Evolutionary conservation across 2,113 vertebrate genomes (phyloP).

Genomic region (Rhipidura dahli): DNA sequence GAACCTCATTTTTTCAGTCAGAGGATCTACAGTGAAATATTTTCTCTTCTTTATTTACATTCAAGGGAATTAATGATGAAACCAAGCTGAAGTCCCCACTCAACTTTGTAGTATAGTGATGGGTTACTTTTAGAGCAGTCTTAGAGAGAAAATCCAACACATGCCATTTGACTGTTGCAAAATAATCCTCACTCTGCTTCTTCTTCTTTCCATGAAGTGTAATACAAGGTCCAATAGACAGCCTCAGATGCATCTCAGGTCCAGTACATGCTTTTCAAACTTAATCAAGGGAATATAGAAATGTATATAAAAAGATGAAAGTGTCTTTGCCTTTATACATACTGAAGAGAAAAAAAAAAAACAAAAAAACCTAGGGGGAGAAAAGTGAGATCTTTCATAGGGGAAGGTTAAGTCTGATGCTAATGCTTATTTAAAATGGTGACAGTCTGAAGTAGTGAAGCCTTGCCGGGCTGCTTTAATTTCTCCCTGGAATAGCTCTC

Average conservation of each 20-base stretch:
- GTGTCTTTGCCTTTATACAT: conserved; percentile 65
- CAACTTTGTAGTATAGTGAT: conserved; percentile 32
- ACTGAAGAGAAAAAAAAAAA: conserved; percentile 35
- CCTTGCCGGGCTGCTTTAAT: conserved; percentile 86
- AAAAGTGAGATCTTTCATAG: conserved; percentile 81
- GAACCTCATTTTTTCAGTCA: conserved; percentile 1
- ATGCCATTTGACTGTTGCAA: conserved; percentile 79
- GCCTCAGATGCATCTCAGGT: conserved; percentile 70
- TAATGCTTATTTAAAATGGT: conserved; percentile 93
- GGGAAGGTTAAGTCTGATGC: conserved; percentile 90
- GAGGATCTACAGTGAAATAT: conserved; percentile 4
- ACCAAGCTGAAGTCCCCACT: conserved; percentile 12
- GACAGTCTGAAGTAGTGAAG: conserved; percentile 87
- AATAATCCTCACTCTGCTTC: conserved; percentile 69
- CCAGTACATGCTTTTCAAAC: conserved; percentile 76
- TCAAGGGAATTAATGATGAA: conserved; percentile 18
- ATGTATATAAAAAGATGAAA: conserved; percentile 77
- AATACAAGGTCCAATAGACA: conserved; percentile 63
- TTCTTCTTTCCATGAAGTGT: conserved; percentile 64
- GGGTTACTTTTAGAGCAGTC: neutral
- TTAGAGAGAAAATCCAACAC: conserved; percentile 69
- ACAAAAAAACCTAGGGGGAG: conserved; percentile 39
- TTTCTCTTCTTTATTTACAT: neutral
- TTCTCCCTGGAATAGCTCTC: conserved; percentile 97
- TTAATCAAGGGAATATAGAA: conserved; percentile 73